A percentile compares a stretch with the other conserved stretches of the same genome.
phyloP scores from a whole-genome alignment of 2,113 vertebrate species.

The Periophthalmodon schlosseri region DNA sequence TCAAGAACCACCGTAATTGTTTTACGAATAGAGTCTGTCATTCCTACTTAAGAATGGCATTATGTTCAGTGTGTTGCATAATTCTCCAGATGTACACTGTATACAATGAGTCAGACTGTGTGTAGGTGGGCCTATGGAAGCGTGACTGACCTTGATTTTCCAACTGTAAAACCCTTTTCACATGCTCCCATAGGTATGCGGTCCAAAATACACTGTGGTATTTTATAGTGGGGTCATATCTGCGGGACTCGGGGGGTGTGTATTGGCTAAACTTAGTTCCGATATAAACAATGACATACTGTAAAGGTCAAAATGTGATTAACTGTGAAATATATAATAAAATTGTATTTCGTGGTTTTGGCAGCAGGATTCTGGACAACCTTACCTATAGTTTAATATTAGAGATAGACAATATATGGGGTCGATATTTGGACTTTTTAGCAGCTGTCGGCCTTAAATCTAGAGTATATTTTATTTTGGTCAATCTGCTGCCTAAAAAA shows the following conservation, averaged over 20 bases:
- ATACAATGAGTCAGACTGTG: neutral
- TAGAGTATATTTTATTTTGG: no score
- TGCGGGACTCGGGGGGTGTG: neutral
- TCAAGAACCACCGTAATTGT: neutral
- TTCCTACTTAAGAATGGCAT: neutral
- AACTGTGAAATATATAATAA: neutral
- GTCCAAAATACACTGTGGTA: neutral
- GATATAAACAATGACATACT: neutral
- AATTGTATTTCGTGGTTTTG: neutral
- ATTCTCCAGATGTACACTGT: neutral
- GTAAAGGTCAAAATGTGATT: neutral
- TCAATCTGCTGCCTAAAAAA: no score
- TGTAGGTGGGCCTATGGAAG: neutral
- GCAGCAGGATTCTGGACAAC: neutral
- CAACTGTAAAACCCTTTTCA: slow-evolving; percentile 5
- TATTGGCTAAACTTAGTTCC: neutral
- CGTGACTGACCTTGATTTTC: slow-evolving; percentile 9
- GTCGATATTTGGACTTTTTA: no score
- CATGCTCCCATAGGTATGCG: neutral
- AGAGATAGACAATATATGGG: no score
- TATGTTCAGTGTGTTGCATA: neutral
- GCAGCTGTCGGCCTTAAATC: no score
- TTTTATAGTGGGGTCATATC: slow-evolving; percentile 7
- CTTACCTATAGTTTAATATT: neutral
- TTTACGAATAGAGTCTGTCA: neutral